Evolutionary conservation across 2,888 invertebrate genomes (phyloP), one percentile per base, ranked within the genome.

Genomic region (Matsumyia berberina): DNA sequence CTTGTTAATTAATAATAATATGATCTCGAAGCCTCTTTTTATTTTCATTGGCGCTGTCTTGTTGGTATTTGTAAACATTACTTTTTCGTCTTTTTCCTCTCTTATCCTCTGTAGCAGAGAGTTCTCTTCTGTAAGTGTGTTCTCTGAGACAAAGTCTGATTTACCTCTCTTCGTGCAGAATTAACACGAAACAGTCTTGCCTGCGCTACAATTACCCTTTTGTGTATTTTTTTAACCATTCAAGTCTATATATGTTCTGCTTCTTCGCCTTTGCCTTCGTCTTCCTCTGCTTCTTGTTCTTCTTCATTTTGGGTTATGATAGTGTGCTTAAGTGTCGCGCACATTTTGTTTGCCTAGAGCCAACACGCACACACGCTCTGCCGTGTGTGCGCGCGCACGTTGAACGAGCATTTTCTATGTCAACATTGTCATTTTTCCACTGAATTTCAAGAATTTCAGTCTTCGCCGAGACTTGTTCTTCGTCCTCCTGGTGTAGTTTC

Each of bases 341-440:
- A 81, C 76, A 81, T 77, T 86, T 76, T 86, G 70, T 86, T 86
- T 86, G 86, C 86, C 86, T 86, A 86, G 86, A 77, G 86, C 81
- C 33, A 86, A 86, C 86, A 86, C 86, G 81, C 81, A 86, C 67
- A 86, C 81, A 86, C 76, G 85, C 33, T 66, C 46, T 46, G 29
- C 29, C 81, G 70, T 77, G 72, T 72, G 81, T 76, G 81, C 81
- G 66, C 74, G 80, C 81, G 86, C 81, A 76, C 76, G 81, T 86
- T 86, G 67, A 86, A 86, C 86, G 74, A 81, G 72, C 80, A 86
- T 86, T 86, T 86, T 81, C 81, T 86, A 81, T 86, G 85, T 86
- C 86, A 86, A 86, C 86, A 86, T 86, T 86, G 86, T 86, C 86
- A 86, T 86, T 81, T 85, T 86, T 86, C 86, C 81, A 81, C 77